Evolutionary conservation across 53 echinoderm and acorn worm species (phyloP).

Genomic region (Temnopleurus reevesii): DNA sequence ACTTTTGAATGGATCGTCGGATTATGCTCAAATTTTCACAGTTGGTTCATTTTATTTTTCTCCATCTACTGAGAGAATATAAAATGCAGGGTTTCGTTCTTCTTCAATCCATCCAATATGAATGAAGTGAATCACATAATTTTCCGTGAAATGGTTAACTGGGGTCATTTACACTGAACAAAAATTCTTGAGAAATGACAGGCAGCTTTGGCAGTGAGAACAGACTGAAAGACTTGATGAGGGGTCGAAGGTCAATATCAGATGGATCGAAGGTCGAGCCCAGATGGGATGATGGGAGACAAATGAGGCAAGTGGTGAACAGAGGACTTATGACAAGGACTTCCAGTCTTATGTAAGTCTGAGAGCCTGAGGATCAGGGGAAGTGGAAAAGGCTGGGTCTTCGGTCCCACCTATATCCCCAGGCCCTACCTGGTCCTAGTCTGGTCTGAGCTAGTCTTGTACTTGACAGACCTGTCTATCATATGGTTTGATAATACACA

Average conservation of each 20-base stretch:
- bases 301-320: not conserved
- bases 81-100: too few species aligned
- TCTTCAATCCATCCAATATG: too few species aligned
- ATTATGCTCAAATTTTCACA: too few species aligned
- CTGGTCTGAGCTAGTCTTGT: not conserved
- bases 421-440: not conserved
- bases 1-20: too few species aligned
- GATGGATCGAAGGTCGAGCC: too few species aligned
- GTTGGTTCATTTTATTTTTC: too few species aligned
- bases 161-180: not conserved
- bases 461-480: not conserved
- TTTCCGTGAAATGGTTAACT: too few species aligned
- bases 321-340: not conserved
- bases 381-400: slow-evolving; percentile 5
- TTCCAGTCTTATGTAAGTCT: slow-evolving; percentile 4
- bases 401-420: slow-evolving; percentile 11
- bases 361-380: too few species aligned
- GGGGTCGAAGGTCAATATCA: not conserved
- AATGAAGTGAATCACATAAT: too few species aligned
- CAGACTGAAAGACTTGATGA: not conserved
- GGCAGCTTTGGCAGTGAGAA: not conserved
- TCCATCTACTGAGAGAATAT: too few species aligned
- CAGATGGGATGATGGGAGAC: not conserved
- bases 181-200: not conserved
- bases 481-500: not conserved